Base-by-base conservation (phyloP, 2,797 vertebrate species). In the Hypotaenidia philippensis region DNA sequence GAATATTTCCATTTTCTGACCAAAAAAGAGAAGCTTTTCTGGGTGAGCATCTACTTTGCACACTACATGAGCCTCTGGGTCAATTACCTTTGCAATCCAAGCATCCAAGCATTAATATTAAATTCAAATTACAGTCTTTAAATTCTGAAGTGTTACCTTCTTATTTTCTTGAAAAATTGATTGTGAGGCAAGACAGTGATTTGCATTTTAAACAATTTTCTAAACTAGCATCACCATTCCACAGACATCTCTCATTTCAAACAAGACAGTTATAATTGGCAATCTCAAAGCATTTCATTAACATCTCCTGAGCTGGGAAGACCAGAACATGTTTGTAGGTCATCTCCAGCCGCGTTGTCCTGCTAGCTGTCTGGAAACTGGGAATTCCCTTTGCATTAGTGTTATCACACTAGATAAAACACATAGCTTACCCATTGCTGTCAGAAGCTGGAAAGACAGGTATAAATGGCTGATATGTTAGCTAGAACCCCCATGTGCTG, bases 141-240 rank as follows among this genome's bases (percentile, higher is more conserved):
- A 87, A 97, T 96, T 97, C 94, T 92, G 71, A 95, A 96, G 55
- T 80, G 69, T 85, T 96, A n/a, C 61, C 83, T 84, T 83, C 38
- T 57, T 61, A 88, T 91, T 97, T 97, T 95, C 94, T 96, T 91
- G 85, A 97, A 97, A 97, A 98, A 90, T 47, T 95, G 88, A 95
- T 97, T 96, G 80, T 90, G 89, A 96, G 66, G 76, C 65, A 94
- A 86, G 89, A 59, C 29, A 87, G 69, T 41, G 59, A 75, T 96
- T 96, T 97, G 94, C 93, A 97, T 97, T 97, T 97, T 97, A 96
- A 98, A 91, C 87, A 78, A 95, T 96, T 96, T 96, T 91, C 59
- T 95, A 76, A 95, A 95, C 76, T 79, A 83, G 40, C 57, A 93
- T 94, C 80, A 57, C 60, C 61, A 61, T 94, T 95, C 83, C 76